These are phyloP conservation scores for Rhopalosiphum nymphaeae DNA, from an alignment of 2,888 invertebrate species.

Conservation along the genomic window DNA sequence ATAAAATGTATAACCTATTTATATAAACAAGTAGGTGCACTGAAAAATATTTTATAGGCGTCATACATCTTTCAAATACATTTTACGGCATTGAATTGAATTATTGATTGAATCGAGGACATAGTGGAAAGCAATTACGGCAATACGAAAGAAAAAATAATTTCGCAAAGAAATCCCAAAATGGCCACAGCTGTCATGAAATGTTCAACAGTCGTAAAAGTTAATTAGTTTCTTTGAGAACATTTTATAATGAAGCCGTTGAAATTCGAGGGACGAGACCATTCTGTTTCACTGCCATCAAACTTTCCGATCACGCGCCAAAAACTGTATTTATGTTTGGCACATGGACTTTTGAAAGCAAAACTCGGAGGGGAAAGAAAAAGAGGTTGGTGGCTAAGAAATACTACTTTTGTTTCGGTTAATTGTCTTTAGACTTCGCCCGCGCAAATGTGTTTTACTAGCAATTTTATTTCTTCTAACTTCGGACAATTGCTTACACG, in stretches of 20 bases:
- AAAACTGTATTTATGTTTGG: slow-evolving; percentile 64
- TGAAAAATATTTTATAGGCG: neutral
- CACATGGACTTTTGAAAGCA: slow-evolving; percentile 59
- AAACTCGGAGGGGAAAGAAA: slow-evolving; percentile 23
- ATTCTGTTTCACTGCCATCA: slow-evolving; percentile 60
- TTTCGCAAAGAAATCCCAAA: slow-evolving; percentile 59
- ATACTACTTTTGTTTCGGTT: slow-evolving; percentile 59
- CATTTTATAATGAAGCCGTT: slow-evolving; percentile 65
- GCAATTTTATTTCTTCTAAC: slow-evolving; percentile 51
- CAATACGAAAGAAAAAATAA: slow-evolving; percentile 45
- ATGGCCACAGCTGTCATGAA: slow-evolving; percentile 65
- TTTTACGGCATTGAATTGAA: slow-evolving; percentile 27
- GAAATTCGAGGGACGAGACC: slow-evolving; percentile 64
- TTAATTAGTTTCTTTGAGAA: slow-evolving; percentile 65
- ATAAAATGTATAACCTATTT: neutral
- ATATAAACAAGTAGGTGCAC: neutral
- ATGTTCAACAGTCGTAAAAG: slow-evolving; percentile 64
- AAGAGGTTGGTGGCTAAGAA: slow-evolving; percentile 52
- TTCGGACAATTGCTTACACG: slow-evolving; percentile 55
- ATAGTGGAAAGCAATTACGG: slow-evolving; percentile 53
- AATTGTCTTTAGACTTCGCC: slow-evolving; percentile 51
- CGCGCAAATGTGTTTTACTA: slow-evolving; percentile 25
- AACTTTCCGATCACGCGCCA: slow-evolving; percentile 65
- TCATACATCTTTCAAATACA: neutral
- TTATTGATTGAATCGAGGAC: neutral